Evolutionary conservation across 2,888 invertebrate species (phyloP), one percentile per base, ranked within the genome.

Genomic region (Leptothorax acervorum): DNA sequence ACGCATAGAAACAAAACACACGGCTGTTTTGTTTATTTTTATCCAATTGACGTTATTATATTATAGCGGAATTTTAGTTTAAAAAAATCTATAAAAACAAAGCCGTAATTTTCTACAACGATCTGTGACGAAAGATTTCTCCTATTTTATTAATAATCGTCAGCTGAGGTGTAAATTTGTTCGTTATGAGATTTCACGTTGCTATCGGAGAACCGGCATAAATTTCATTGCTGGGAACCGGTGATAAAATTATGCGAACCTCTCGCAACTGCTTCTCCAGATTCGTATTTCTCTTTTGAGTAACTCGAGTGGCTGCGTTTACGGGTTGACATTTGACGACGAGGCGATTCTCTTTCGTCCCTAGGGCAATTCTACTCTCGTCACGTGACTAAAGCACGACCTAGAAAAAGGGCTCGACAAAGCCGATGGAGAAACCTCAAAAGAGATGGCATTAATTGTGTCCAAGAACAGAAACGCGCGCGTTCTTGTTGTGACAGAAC

Each of bases 251-350:
- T 79, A 51, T 83, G 39, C 60, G 48, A 82, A 66, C 71, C 71
- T 60, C 42, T 42, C 60, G 66, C 48, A 45, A 9, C 51, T 31
- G 51, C 62, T 63, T 65, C 57, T 68, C 45, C 23, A 60, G 83
- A 76, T 79, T 89, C 89, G 81, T 88, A 87, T 92, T 92, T 89
- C 90, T 88, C 87, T 89, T 88, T 87, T 83, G 79, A 71, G 92
- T 91, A 92, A 92, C 86, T 88, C 86, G 92, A 92, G 91, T 88
- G 86, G 85, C 82, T 79, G 83, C 68, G 75, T 74, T 86, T 85
- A 62, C 60, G 85, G 89, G 82, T 88, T 91, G 91, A 91, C 91
- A 90, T 91, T 90, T 83, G 91, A 92, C 92, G 89, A 91, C 76
- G 74, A 82, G 83, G 82, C 85, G 85, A 92, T 89, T 89, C 86